phyloP scores from a whole-genome alignment of 2,888 invertebrate species.

The Stenichneumon culpator region DNA sequence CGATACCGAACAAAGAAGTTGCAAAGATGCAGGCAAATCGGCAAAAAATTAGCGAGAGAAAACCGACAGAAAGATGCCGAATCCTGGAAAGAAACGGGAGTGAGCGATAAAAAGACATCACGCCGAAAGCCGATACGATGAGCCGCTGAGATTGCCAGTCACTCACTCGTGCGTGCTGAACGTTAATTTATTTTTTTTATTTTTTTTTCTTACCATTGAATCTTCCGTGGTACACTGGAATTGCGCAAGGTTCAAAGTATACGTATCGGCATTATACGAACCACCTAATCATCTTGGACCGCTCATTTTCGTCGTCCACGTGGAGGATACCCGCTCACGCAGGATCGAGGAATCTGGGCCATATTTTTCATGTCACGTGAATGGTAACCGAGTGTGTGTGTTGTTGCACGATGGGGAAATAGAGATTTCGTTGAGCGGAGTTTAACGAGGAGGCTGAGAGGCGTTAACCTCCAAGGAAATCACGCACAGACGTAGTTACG shows the following conservation, averaged over 20 bases:
- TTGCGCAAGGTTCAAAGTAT: constrained; percentile 60
- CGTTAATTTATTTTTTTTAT: constrained; percentile 1
- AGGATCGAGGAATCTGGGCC: constrained; percentile 36
- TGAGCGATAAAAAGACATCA: constrained; percentile 24
- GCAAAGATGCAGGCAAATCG: constrained; percentile 37
- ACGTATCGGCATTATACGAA: constrained; percentile 73
- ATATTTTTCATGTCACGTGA: constrained; percentile 31
- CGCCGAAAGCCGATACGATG: constrained; percentile 13
- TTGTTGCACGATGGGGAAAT: constrained; percentile 3
- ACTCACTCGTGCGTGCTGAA: constrained; percentile 36
- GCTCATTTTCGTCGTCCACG: constrained; percentile 19
- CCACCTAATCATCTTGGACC: constrained; percentile 33
- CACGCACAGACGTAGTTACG: constrained; percentile 3
- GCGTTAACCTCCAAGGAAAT: constrained; percentile 13
- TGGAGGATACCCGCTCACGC: constrained; percentile 5
- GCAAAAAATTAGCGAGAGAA: constrained; percentile 16
- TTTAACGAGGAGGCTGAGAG: constrained; percentile 41
- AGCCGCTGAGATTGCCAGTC: constrained; percentile 23
- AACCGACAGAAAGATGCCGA: not conserved
- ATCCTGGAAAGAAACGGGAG: constrained; percentile 25
- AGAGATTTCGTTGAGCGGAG: constrained; percentile 40
- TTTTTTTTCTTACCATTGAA: constrained; percentile 1
- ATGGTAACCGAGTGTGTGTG: not conserved
- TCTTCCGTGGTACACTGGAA: constrained; percentile 37
- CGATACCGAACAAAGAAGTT: constrained; percentile 50